These are phyloP conservation scores for Coenonympha arcania DNA, from an alignment of 2,888 invertebrate species.

Conservation along the genomic window DNA sequence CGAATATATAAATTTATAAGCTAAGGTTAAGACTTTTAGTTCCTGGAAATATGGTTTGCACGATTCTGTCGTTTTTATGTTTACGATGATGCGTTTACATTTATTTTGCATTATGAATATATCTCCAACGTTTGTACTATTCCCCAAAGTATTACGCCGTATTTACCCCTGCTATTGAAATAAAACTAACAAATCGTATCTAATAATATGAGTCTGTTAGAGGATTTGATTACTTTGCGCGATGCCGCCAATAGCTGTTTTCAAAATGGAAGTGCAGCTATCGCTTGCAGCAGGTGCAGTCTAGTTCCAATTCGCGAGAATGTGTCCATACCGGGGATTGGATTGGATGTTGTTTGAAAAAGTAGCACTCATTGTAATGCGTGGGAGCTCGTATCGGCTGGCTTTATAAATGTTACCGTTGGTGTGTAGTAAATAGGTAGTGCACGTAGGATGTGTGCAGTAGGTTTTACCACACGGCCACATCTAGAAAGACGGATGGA, in stretches of 20 bases:
- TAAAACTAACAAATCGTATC: too few relatives aligned
- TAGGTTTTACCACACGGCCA: too few relatives aligned
- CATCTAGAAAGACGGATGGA: too few relatives aligned
- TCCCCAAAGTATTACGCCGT: too few relatives aligned
- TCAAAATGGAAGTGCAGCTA: constrained; percentile 45
- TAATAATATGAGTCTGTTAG: constrained; percentile 2
- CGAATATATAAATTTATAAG: too few relatives aligned
- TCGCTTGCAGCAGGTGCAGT: constrained; percentile 45
- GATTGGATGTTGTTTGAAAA: constrained; percentile 46
- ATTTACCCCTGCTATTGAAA: too few relatives aligned
- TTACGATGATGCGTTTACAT: too few relatives aligned
- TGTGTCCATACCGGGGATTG: constrained; percentile 41
- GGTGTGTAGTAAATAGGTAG: not conserved
- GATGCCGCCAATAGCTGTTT: constrained; percentile 35
- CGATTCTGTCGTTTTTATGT: too few relatives aligned
- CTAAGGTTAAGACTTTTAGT: too few relatives aligned
- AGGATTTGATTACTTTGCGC: constrained; percentile 27
- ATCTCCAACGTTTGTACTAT: too few relatives aligned
- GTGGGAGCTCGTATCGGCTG: not conserved
- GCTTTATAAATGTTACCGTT: not conserved
- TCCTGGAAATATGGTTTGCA: too few relatives aligned
- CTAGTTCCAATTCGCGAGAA: constrained; percentile 45
- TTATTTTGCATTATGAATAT: too few relatives aligned
- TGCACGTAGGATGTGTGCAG: not conserved
- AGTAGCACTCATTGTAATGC: constrained; percentile 36